Evolutionary conservation across 1,140 invertebrate genomes (phyloP).

Genomic region (Gryllus bimaculatus): DNA sequence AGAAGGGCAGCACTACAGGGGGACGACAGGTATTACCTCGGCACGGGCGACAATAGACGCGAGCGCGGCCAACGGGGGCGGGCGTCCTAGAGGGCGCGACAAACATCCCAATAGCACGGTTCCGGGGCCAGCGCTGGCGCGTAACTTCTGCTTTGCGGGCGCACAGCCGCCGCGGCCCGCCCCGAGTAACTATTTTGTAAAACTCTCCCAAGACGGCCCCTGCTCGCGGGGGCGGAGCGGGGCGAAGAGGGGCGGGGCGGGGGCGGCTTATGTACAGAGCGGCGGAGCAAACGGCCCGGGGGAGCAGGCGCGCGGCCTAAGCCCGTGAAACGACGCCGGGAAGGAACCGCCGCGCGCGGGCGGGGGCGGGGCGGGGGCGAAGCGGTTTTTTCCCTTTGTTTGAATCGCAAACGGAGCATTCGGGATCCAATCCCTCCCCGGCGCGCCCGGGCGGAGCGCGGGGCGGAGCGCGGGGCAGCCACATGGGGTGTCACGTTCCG

Average conservation of each 20-base stretch:
- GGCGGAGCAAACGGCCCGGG: not conserved
- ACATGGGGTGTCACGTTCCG: not conserved
- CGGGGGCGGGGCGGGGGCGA: too few relatives aligned
- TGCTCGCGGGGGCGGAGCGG: not conserved
- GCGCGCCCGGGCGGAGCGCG: not conserved
- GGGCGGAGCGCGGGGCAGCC: too few relatives aligned
- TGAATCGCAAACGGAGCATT: not conserved
- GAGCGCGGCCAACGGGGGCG: not conserved
- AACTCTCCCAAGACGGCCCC: not conserved
- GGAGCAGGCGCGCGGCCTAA: not conserved
- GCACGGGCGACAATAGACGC: not conserved
- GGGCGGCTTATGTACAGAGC: not conserved
- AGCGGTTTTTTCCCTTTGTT: not conserved
- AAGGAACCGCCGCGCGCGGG: too few relatives aligned
- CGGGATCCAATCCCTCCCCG: not conserved
- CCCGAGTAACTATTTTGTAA: not conserved
- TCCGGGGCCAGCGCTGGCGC: too few relatives aligned
- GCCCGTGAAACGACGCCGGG: too few relatives aligned
- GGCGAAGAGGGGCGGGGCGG: too few relatives aligned
- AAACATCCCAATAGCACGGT: too few relatives aligned
- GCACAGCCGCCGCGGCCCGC: too few relatives aligned
- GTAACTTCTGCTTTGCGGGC: not conserved
- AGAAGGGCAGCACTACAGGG: too few relatives aligned
- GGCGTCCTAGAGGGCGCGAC: not conserved
- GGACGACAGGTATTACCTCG: too few relatives aligned